Base-by-base conservation (phyloP, 2,888 invertebrate species). In the Galerucella calmariensis region DNA sequence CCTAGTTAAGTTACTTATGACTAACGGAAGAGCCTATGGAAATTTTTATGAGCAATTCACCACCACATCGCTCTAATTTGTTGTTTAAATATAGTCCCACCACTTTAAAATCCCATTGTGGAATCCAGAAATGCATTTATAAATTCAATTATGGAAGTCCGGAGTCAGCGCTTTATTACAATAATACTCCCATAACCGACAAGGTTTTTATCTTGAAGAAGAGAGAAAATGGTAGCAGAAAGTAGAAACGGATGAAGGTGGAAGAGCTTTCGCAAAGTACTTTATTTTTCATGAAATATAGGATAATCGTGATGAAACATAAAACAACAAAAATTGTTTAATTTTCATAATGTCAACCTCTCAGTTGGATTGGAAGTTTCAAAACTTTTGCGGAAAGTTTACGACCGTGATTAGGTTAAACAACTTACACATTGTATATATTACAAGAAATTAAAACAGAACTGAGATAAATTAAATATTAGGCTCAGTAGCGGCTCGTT, bases 61-160 rank as follows among this genome's bases (percentile, higher is more conserved):
- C 65, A 6, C 70, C 51, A 10, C 48, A 53, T 14, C 56, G 51
- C 63, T 65, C 53, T 51, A 65, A 71, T 71, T 71, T 65, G 65
- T 71, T 65, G 44, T 65, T 65, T 44, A 65, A 71, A 71, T 65
- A 58, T 53, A 53, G 46, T 16, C 24, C 8, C 56, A 9, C 66
- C 66, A 72, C 66, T 72, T 66, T 67, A 72, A 72, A 58, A 56
- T n/a, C 58, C 35, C 10, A 9, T 51, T 59, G 66, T 65, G 59
- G 59, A 66, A 67, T 72, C 59, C 66, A 4, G 59, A 48, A 72
- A 72, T 72, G 72, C 72, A 72, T 67, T 66, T 44, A 59, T 58
- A 20, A n/a, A 72, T 72, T 72, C 66, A 72, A 67, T 72, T 72
- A 72, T 59, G 72, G 20, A 66, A 48, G 61, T 65, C 59, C 51